Base-by-base conservation (phyloP, 2,797 vertebrate genomes). In the Anguilla megastoma region DNA sequence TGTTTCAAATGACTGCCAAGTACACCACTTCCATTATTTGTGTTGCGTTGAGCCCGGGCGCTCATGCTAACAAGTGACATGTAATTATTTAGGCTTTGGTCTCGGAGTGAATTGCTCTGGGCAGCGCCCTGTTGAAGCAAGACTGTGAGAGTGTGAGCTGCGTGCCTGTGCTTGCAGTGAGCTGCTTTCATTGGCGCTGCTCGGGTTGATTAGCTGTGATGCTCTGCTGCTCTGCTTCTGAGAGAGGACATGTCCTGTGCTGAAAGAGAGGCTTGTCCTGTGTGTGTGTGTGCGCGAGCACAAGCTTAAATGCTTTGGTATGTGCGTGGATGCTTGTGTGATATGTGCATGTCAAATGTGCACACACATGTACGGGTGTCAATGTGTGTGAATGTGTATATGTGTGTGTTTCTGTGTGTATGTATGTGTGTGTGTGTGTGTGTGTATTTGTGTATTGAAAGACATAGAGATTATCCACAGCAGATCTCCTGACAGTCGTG, bases 11-110 rank as follows among this genome's bases (percentile, higher is more conserved):
- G 58, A 41, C 54, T 10, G 58, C 85, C 60, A 66, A 27, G 66
- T n/a, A 48, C n/a, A 45, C 85, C 60, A 50, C 21, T 48, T 58
- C 63, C 60, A 52, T 71, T 69, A 50, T 45, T 21, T 3, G n/a
- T 54, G 82, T 56, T 56, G n/a, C 79, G 36, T 50, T 48, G 58
- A 48, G 74, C 10, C 69, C 21, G 12, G 56, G 21, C 41, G 79
- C 76, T 33, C 58, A 10, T 30, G 27, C 66, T 52, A 79, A 85
- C 36, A 56, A 69, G 74, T 87, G 89, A 89, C 89, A 83, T 86
- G 50, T 45, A 76, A 90, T 91, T 89, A 69, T 84, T 87, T 76
- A 85, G 82, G 86, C 63, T 56, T 80, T 90, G 84, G 58, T 82
- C n/a, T 85, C 84, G 9, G 33, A 41, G 45, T 48, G 45, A n/a